These are phyloP conservation scores for Bradypodion pumilum DNA, from an alignment of 2,797 vertebrate genomes.

Conservation along the genomic window DNA sequence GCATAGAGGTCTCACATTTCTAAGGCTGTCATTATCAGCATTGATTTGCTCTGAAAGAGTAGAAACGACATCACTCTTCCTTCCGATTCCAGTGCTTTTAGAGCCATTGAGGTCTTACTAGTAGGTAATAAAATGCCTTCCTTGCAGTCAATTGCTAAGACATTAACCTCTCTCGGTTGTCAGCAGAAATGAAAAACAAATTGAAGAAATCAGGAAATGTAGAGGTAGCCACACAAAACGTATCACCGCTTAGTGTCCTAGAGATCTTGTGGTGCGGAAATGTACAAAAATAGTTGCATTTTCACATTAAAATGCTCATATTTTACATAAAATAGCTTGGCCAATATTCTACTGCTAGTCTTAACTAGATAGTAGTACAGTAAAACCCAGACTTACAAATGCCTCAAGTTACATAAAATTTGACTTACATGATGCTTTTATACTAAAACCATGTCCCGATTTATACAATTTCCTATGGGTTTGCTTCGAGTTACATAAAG, in stretches of 20 bases:
- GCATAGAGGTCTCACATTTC: neutral
- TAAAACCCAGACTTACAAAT: too few relatives aligned
- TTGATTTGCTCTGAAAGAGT: neutral
- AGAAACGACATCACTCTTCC: neutral
- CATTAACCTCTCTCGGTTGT: neutral
- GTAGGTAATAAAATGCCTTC: neutral
- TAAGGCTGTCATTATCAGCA: neutral
- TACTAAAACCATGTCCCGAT: too few relatives aligned
- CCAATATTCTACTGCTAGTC: too few relatives aligned
- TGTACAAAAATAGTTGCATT: neutral
- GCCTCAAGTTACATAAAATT: too few relatives aligned
- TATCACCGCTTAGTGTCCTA: neutral
- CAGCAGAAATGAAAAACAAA: neutral
- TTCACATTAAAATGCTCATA: neutral
- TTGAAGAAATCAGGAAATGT: neutral
- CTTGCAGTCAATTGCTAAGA: accelerated
- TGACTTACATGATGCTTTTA: too few relatives aligned
- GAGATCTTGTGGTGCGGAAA: too few relatives aligned
- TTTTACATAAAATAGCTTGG: too few relatives aligned
- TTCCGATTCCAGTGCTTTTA: neutral
- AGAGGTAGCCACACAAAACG: neutral
- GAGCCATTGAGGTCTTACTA: neutral
- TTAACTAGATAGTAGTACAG: too few relatives aligned
- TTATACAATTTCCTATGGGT: too few relatives aligned
- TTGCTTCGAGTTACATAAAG: too few relatives aligned